phyloP scores from a whole-genome alignment of 1,140 invertebrate species.

The Agrypnia vestita region DNA sequence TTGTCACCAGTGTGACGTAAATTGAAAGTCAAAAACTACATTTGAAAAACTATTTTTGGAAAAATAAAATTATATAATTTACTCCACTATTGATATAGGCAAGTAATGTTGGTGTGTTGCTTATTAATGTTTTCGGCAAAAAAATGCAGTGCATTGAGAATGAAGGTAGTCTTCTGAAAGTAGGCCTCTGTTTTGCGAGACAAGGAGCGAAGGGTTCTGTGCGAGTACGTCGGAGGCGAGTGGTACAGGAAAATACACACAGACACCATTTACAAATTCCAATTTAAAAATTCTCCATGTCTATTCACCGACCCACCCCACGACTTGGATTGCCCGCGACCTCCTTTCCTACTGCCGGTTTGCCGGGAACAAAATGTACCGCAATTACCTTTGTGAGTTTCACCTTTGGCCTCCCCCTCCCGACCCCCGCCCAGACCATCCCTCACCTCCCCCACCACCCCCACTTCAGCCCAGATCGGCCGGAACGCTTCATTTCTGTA shows the following conservation, averaged over 20 bases:
- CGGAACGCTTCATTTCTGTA: conserved; percentile 5
- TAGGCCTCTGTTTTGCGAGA: not conserved
- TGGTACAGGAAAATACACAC: not conserved
- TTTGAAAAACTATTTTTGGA: too few relatives aligned
- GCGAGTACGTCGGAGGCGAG: not conserved
- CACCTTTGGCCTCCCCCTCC: conserved; percentile 15
- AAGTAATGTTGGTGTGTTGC: too few relatives aligned
- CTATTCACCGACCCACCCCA: not conserved
- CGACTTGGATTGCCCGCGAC: conserved; percentile 8
- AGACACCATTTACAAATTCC: conserved; percentile 3
- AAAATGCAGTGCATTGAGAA: not conserved
- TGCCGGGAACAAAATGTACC: not conserved
- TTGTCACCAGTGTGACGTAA: too few relatives aligned
- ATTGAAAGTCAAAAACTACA: too few relatives aligned
- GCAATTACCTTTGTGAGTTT: conserved; percentile 44
- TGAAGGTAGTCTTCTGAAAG: too few relatives aligned
- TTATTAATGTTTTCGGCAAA: not conserved
- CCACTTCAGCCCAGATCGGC: not conserved
- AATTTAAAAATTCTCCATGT: conserved; percentile 36
- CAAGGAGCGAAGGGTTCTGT: not conserved
- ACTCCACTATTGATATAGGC: too few relatives aligned
- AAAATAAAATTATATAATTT: too few relatives aligned
- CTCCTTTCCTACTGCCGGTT: conserved; percentile 4
- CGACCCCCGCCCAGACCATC: not conserved
- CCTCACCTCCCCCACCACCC: not conserved